A percentile compares a stretch with the other conserved stretches of the same genome.
phyloP scores from a whole-genome alignment of 2,888 invertebrate species.

The Yponomeuta sedellus region DNA sequence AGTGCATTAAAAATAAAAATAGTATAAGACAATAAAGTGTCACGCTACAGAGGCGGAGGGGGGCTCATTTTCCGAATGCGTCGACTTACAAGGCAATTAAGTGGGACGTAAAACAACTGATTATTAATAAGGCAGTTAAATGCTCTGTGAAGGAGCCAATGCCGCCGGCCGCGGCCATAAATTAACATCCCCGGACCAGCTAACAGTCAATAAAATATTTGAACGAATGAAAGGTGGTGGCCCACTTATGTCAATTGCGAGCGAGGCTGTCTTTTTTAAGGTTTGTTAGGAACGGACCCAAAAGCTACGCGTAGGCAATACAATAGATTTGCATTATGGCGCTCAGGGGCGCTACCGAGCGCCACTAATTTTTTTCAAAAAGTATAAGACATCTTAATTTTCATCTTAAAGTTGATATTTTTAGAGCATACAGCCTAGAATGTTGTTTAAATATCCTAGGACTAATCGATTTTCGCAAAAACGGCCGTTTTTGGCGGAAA shows the following conservation, averaged over 20 bases:
- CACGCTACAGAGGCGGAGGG: background rate
- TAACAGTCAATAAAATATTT: conserved; percentile 9
- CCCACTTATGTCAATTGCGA: background rate
- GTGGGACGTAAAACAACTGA: background rate
- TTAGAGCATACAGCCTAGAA: no score
- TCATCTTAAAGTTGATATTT: no score
- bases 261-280: background rate
- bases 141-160: background rate
- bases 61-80: background rate
- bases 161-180: conserved; percentile 2
- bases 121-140: conserved; percentile 4
- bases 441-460: no score
- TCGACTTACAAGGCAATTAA: background rate
- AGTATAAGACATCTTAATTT: no score
- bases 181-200: background rate
- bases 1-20: no score
- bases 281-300: background rate
- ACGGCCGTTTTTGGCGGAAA: no score
- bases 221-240: background rate
- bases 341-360: no score
- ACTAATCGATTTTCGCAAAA: no score
- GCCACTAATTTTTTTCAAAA: no score
- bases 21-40: background rate
- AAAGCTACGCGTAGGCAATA: no score
- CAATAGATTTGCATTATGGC: no score